Evolutionary conservation across 2,797 vertebrate species (phyloP).

Genomic region (Peromyscus aztecus): DNA sequence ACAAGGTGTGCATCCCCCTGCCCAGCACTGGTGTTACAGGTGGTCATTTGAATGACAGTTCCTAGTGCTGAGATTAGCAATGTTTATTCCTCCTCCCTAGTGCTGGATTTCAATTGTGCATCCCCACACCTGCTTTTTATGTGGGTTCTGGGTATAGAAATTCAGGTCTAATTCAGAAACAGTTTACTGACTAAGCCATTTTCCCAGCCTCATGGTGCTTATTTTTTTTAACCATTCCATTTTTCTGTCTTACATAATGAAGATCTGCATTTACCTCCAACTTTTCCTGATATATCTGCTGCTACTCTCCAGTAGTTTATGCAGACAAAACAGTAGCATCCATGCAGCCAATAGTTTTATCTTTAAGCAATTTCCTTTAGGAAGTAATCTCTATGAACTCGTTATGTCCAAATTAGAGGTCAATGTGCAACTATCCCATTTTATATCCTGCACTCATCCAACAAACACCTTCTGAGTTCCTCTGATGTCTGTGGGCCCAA

Average conservation of each 20-base stretch:
- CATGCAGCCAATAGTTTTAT: background rate
- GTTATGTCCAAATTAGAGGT: background rate
- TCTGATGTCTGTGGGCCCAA: background rate
- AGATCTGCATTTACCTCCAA: background rate
- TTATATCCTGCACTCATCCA: constrained; percentile 25
- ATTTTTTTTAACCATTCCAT: background rate
- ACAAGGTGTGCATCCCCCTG: background rate
- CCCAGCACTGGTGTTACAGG: background rate
- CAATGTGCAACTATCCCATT: constrained; percentile 55
- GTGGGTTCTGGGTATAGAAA: background rate
- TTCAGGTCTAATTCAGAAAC: background rate
- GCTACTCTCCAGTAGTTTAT: background rate
- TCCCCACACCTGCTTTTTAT: background rate
- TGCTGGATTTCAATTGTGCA: background rate
- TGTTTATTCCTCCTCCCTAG: background rate
- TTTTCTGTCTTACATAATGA: background rate
- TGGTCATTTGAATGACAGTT: background rate
- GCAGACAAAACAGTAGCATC: background rate
- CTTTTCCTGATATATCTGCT: constrained; percentile 1
- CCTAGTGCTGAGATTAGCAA: background rate
- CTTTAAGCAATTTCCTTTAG: constrained; percentile 19
- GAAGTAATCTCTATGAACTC: constrained; percentile 13
- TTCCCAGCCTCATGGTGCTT: background rate
- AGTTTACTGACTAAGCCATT: background rate
- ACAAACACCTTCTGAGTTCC: background rate